Evolutionary conservation across 2,113 vertebrate genomes (phyloP).

Genomic region (Macheiramphus alcinus): DNA sequence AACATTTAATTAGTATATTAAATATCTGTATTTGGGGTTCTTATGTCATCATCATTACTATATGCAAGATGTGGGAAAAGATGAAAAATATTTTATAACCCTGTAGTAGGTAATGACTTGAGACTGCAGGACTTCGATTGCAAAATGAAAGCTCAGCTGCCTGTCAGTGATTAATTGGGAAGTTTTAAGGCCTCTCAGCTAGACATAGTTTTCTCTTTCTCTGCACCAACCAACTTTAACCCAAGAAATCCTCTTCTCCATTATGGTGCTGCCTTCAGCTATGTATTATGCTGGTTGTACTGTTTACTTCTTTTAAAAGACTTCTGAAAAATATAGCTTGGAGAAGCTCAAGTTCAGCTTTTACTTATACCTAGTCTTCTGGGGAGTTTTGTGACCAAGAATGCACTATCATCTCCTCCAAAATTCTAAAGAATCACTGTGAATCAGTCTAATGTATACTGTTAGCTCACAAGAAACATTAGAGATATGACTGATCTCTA

Average conservation of each 20-base stretch:
- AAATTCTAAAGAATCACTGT: neutral
- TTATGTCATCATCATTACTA: neutral
- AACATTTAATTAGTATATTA: neutral
- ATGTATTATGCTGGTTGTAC: neutral
- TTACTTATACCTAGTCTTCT: neutral
- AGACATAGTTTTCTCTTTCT: neutral
- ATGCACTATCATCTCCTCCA: neutral
- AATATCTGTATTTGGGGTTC: neutral
- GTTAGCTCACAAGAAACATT: neutral
- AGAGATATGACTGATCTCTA: neutral
- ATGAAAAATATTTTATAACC: neutral
- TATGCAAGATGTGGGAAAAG: neutral
- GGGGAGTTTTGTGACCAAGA: neutral
- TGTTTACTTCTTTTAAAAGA: neutral
- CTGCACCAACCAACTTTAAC: neutral
- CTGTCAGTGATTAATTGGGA: neutral
- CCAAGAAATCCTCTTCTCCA: neutral
- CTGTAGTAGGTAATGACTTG: neutral
- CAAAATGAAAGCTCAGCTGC: neutral
- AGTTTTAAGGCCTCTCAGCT: neutral
- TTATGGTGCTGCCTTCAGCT: neutral
- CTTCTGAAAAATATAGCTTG: neutral
- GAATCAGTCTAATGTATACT: neutral
- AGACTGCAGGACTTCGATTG: neutral
- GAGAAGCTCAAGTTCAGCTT: neutral